Percentiles rank a stretch among this genome's conserved stretches.
phyloP scores from a whole-genome alignment of 2,797 vertebrate species.

The Phaenicophaeus curvirostris region DNA sequence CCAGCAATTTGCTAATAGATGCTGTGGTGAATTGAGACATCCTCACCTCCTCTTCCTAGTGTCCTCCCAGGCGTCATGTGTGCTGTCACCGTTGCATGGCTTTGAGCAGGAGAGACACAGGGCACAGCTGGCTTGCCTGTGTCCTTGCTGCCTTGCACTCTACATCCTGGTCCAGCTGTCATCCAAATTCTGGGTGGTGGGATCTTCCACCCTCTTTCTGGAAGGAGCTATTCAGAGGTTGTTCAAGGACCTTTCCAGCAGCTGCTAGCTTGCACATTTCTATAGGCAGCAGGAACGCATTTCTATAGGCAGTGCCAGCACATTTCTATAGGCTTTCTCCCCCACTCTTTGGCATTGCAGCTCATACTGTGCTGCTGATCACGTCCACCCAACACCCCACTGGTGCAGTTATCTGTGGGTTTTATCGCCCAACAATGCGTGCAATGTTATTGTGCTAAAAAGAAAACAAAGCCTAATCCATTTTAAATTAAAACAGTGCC shows the following conservation, averaged over 20 bases:
- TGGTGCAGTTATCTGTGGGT: slow-evolving; percentile 47
- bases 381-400: slow-evolving; percentile 18
- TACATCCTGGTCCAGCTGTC: neutral
- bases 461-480: slow-evolving; percentile 69
- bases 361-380: slow-evolving; percentile 15
- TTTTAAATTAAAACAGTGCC: slow-evolving; percentile 70
- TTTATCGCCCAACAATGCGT: slow-evolving; percentile 67
- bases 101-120: neutral
- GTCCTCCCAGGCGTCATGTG: neutral
- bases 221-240: neutral
- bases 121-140: neutral
- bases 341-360: fast-evolving
- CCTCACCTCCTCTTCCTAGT: neutral
- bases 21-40: neutral
- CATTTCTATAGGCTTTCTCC: neutral
- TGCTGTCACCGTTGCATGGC: neutral
- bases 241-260: neutral
- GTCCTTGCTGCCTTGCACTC: neutral
- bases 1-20: neutral
- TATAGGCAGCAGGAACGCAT: neutral
- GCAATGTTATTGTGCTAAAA: slow-evolving; percentile 65
- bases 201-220: neutral
- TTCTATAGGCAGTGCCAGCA: neutral
- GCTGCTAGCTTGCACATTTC: neutral
- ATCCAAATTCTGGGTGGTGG: neutral